These are phyloP conservation scores for Crenichthys baileyi DNA, from an alignment of 2,797 vertebrate species.

Conservation along the genomic window DNA sequence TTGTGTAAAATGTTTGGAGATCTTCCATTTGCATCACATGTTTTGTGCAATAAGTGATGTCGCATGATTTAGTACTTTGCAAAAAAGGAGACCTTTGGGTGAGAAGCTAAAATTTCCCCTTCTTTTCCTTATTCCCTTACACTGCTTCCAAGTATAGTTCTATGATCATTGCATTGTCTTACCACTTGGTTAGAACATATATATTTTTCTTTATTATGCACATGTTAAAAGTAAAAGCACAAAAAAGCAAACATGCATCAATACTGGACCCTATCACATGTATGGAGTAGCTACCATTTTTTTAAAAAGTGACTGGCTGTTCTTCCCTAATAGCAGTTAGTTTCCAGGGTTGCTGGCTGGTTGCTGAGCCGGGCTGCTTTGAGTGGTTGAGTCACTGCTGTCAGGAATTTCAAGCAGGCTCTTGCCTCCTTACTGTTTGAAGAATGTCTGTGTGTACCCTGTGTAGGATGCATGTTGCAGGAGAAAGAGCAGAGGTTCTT, in stretches of 20 bases:
- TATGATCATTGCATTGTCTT: background rate
- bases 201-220: background rate
- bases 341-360: background rate
- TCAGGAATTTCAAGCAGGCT: slow-evolving; percentile 10
- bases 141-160: background rate
- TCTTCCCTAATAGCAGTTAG: background rate
- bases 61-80: too few relatives aligned
- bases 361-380: slow-evolving; percentile 1
- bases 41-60: background rate
- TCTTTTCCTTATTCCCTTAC: background rate
- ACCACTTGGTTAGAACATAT: background rate
- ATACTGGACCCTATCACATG: background rate
- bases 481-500: slow-evolving; percentile 1
- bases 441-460: background rate
- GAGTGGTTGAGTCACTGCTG: background rate
- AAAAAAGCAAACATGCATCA: background rate
- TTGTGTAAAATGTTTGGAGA: background rate
- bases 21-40: background rate
- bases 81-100: background rate
- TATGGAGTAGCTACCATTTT: background rate
- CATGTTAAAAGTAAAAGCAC: background rate
- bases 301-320: background rate
- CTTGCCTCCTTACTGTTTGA: slow-evolving; percentile 4
- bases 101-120: background rate
- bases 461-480: background rate